Evolutionary conservation across 2,888 invertebrate species (phyloP).

Genomic region (Xestia ashworthii): DNA sequence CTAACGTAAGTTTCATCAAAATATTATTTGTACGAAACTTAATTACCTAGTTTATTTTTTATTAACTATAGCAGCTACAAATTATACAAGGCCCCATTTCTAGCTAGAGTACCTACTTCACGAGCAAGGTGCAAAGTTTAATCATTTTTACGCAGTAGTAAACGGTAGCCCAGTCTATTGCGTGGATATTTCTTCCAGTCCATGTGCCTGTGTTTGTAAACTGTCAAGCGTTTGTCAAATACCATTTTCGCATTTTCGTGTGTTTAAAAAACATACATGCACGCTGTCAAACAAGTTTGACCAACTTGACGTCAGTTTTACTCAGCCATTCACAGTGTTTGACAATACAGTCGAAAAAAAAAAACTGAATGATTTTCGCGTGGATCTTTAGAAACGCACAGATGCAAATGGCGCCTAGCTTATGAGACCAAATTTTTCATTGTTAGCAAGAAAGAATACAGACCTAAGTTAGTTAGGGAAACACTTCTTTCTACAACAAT

Average conservation of each 20-base stretch:
- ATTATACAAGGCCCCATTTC: not conserved
- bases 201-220: slow-evolving; percentile 63
- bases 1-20: too few relatives aligned
- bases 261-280: slow-evolving; percentile 65
- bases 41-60: too few relatives aligned
- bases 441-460: not conserved
- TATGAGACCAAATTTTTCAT: not conserved
- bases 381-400: not conserved
- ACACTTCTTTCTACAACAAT: not conserved
- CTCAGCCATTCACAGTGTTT: slow-evolving; percentile 44
- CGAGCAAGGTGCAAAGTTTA: slow-evolving; percentile 12
- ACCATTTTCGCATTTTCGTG: slow-evolving; percentile 63
- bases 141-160: slow-evolving; percentile 17
- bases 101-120: not conserved
- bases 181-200: slow-evolving; percentile 42
- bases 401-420: not conserved
- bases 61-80: too few relatives aligned
- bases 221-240: slow-evolving; percentile 62
- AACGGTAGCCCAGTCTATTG: slow-evolving; percentile 14
- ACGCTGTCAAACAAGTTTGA: slow-evolving; percentile 67
- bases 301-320: slow-evolving; percentile 62
- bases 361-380: not conserved
- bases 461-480: too few relatives aligned
- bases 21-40: not conserved
- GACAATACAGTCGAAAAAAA: slow-evolving; percentile 33